These are phyloP conservation scores for Xerus rutilus DNA, from an alignment of 2,797 vertebrate species.

Conservation along the genomic window DNA sequence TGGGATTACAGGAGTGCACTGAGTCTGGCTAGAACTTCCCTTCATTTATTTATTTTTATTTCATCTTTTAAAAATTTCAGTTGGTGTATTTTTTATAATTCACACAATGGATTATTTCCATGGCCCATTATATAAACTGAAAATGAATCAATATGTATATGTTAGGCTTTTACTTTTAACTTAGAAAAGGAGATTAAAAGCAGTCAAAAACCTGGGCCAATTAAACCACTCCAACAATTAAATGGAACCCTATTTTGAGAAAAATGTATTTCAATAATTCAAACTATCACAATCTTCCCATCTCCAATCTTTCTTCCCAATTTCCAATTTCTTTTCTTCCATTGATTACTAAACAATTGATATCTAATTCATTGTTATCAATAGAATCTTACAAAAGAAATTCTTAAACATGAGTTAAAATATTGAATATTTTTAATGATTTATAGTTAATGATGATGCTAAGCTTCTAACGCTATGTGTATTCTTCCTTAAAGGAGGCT, in stretches of 20 bases:
- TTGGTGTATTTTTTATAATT: neutral
- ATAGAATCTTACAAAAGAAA: neutral
- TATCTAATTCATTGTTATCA: neutral
- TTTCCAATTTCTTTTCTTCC: neutral
- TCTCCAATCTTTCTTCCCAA: neutral
- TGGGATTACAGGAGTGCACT: too few species aligned
- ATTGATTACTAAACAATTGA: neutral
- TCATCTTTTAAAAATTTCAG: neutral
- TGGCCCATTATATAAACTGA: neutral
- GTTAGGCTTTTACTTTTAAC: neutral
- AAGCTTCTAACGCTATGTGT: neutral
- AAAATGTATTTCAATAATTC: neutral
- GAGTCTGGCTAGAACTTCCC: too few species aligned
- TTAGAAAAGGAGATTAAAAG: neutral
- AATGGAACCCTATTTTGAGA: neutral
- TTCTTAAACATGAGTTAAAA: neutral
- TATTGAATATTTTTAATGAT: neutral
- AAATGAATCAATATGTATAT: neutral
- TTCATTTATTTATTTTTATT: neutral
- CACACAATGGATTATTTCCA: neutral
- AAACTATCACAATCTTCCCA: neutral
- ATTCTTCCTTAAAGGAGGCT: conserved; percentile 93
- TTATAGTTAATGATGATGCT: accelerated
- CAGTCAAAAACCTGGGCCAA: neutral
- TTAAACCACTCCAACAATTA: neutral